phyloP scores from a whole-genome alignment of 2,888 invertebrate genomes.

The Nomada flava region DNA sequence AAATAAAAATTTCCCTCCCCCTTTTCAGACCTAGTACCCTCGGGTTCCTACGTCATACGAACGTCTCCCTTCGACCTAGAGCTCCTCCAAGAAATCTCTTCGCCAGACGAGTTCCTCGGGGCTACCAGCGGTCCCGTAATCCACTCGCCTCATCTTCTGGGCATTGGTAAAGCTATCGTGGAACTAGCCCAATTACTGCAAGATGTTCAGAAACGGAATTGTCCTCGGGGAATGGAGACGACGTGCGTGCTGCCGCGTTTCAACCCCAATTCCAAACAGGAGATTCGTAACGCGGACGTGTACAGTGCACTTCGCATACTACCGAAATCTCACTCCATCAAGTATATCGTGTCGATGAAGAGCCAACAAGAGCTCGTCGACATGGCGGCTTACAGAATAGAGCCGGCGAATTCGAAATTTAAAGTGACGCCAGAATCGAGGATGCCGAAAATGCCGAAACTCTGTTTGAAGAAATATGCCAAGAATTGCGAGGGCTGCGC shows the following conservation, averaged over 20 bases:
- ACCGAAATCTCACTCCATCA: constrained; percentile 73
- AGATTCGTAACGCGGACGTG: constrained; percentile 73
- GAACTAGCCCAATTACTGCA: constrained; percentile 72
- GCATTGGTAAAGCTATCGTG: constrained; percentile 78
- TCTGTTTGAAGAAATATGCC: constrained; percentile 71
- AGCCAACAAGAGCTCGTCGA: constrained; percentile 66
- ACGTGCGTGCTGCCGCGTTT: constrained; percentile 73
- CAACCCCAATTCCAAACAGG: constrained; percentile 58
- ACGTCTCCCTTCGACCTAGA: constrained; percentile 71
- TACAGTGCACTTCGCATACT: constrained; percentile 77
- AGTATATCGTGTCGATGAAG: constrained; percentile 71
- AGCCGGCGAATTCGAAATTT: constrained; percentile 58
- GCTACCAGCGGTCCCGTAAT: constrained; percentile 66
- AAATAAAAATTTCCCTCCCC: background rate
- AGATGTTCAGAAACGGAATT: constrained; percentile 70
- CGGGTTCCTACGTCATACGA: constrained; percentile 78
- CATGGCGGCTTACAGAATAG: constrained; percentile 71
- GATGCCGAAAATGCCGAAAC: constrained; percentile 67
- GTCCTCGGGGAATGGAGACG: constrained; percentile 47
- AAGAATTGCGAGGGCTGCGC: constrained; percentile 76
- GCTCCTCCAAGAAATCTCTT: constrained; percentile 62
- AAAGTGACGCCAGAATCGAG: constrained; percentile 69
- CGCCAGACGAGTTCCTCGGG: constrained; percentile 68
- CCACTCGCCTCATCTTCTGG: constrained; percentile 78
- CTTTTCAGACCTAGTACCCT: constrained; percentile 76